Base-by-base conservation (phyloP, 2,888 invertebrate species). In the Mongoloraphidia duomilia region DNA sequence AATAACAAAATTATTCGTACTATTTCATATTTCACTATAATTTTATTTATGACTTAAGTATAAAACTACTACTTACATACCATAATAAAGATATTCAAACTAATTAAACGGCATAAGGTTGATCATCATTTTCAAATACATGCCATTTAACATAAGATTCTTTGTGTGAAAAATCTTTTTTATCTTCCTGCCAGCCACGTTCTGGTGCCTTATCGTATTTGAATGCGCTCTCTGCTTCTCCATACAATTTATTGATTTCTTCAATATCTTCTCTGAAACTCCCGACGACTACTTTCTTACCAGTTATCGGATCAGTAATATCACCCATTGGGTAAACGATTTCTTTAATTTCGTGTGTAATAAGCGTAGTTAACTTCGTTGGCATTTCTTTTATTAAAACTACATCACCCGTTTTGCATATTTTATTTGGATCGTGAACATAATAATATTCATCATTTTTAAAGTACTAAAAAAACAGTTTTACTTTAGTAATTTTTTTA, bases 301-400 rank as follows among this genome's bases (percentile, higher is more conserved):
- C 85, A 41, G 85, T 84, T 26, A 92, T 69, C 2, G 92, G 92
- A 67, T 90, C 89, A n/a, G 80, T 84, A 46, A 89, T 71, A 67
- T 92, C 88, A 56, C 92, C 92, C 57, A 83, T 69, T 2, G 83
- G 84, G 65, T 85, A 87, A 12, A 92, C 75, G 6, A 91, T 76
- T 63, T 89, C 79, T 59, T 84, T 73, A 0, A 92, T 79, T 69
- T 80, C 75, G 61, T 91, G 90, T 8, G 85, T 83, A 9, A 92
- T 82, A 2, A 87, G 66, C 52, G 80, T 79, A 0, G 88, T 85
- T 53, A 87, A 59, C 64, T 81, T 84, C 50, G 80, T 68, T 2
- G 84, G 80, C 44, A 91, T 64, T 55, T 78, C 76, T 63, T 86
- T 76, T 55, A 91, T 81, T 11, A 92, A 69, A 5, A 89, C 89